Evolutionary conservation across 2,113 vertebrate genomes (phyloP), one percentile per base, ranked within the genome.

Genomic region (Tragelaphus imberbis): DNA sequence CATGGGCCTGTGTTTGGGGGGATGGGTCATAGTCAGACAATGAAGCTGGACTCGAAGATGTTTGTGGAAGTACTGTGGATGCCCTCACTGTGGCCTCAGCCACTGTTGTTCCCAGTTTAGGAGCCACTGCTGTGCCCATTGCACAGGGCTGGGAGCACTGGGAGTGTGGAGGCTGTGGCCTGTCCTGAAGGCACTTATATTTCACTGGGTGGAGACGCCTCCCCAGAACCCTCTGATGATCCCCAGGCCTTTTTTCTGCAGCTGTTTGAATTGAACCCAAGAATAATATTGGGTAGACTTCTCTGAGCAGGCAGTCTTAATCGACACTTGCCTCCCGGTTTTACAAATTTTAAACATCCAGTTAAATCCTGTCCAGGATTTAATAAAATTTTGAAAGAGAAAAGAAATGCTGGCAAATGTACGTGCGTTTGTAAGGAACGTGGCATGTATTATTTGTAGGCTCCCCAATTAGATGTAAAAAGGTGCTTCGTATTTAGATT

Each of bases 1-100:
- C 0, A 3, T 2, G 13, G 6, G 14, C 0, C 3, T 33, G n/a
- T 10, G 6, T 58, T 59, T 63, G n/a, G 4, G 15, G 10, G 33
- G 2, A 10, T 77, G 19, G n/a, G 16, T 65, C 17, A 5, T 47
- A 53, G 51, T 11, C 10, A 3, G 9, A 14, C 12, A 65, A 28
- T 0, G 80, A 55, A n/a, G 80, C 19, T 7, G 19, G 80, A 17
- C 10, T 16, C 2, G 0, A 21, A 55, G 58, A 30, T 11, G 0
- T 56, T 21, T 47, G 36, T 2, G 23, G 63, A 7, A 13, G 23
- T 23, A 7, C 0, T 0, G 0, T 5, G 25, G 71, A 23, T 9
- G 13, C 10, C 14, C 13, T 12, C 13, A 58, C 59, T 1, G 0
- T 8, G 2, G 44, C 28, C 49, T 33, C 63, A 40, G 51, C 65